Conservation (phyloP, 2,113 vertebrate genomes). For the Zeus faber region DNA sequence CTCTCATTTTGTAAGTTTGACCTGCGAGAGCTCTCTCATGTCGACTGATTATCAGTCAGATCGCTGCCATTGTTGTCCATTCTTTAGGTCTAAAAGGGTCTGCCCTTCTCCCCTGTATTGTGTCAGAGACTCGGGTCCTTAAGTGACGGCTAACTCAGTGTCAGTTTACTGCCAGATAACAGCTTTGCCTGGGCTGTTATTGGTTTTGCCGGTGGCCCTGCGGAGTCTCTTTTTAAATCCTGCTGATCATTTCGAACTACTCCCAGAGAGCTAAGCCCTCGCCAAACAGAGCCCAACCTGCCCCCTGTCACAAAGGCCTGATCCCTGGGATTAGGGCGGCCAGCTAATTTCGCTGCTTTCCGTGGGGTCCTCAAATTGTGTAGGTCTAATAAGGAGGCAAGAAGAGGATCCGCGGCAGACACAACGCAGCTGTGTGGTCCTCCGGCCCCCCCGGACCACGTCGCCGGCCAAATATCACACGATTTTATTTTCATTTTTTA, state of each 20-base stretch:
- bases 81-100: slow-evolving; percentile 36
- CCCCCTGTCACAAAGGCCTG: slow-evolving; percentile 70
- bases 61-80: slow-evolving; percentile 53
- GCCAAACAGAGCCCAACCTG: slow-evolving; percentile 79
- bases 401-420: slow-evolving; percentile 29
- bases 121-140: slow-evolving; percentile 52
- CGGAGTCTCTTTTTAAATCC: slow-evolving; percentile 69
- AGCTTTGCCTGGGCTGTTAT: slow-evolving; percentile 57
- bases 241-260: slow-evolving; percentile 71
- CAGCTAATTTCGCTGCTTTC: slow-evolving; percentile 77
- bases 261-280: slow-evolving; percentile 73
- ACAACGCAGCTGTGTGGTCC: slow-evolving; percentile 63
- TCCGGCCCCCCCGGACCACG: no score
- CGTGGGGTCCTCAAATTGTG: slow-evolving; percentile 76
- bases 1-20: slow-evolving; percentile 29
- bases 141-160: slow-evolving; percentile 67
- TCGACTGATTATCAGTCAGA: slow-evolving; percentile 51
- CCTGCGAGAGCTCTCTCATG: slow-evolving; percentile 41
- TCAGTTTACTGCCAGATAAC: slow-evolving; percentile 71
- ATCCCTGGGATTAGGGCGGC: slow-evolving; percentile 75
- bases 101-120: slow-evolving; percentile 58
- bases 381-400: slow-evolving; percentile 57
- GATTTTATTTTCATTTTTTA: no score
- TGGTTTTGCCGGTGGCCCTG: slow-evolving; percentile 66
- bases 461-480: no score